phyloP scores from a whole-genome alignment of 2,888 invertebrate species.

The Osmoderma eremita region DNA sequence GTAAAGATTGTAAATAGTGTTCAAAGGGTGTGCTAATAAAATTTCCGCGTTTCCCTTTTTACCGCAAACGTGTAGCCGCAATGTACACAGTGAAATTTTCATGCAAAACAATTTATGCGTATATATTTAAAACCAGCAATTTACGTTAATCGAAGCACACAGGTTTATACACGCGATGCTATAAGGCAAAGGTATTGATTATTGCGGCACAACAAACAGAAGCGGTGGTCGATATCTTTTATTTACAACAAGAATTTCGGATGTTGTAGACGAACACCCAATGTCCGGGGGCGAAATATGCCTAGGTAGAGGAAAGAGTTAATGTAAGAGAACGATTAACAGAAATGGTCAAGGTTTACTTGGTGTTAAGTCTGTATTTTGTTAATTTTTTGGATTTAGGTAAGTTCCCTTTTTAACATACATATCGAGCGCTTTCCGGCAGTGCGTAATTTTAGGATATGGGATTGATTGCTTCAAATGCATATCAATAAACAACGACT shows the following conservation, averaged over 20 bases:
- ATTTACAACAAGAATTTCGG: conserved; percentile 36
- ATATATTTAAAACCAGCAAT: too few species aligned
- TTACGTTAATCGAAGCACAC: conserved; percentile 26
- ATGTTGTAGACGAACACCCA: conserved; percentile 12
- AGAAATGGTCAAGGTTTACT: conserved; percentile 20
- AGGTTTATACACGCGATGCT: conserved; percentile 35
- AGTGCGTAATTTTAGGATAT: conserved; percentile 62
- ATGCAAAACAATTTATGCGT: not conserved
- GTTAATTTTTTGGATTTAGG: conserved; percentile 18
- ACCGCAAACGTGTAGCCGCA: too few species aligned
- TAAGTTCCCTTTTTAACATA: conserved; percentile 7
- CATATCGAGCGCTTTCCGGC: not conserved
- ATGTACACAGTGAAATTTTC: too few species aligned
- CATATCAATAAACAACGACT: conserved; percentile 88
- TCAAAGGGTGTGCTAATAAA: too few species aligned
- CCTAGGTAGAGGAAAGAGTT: conserved; percentile 5
- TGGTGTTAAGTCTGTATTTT: conserved; percentile 20
- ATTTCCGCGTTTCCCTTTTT: not conserved
- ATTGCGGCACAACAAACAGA: conserved; percentile 35
- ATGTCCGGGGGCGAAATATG: conserved; percentile 7
- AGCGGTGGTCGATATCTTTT: conserved; percentile 28
- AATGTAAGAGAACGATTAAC: not conserved
- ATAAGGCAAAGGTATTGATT: conserved; percentile 44
- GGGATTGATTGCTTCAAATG: conserved; percentile 97
- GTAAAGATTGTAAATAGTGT: too few species aligned